Conservation (phyloP, 2,113 vertebrate genomes). For the Pelecanoides urinatrix region DNA sequence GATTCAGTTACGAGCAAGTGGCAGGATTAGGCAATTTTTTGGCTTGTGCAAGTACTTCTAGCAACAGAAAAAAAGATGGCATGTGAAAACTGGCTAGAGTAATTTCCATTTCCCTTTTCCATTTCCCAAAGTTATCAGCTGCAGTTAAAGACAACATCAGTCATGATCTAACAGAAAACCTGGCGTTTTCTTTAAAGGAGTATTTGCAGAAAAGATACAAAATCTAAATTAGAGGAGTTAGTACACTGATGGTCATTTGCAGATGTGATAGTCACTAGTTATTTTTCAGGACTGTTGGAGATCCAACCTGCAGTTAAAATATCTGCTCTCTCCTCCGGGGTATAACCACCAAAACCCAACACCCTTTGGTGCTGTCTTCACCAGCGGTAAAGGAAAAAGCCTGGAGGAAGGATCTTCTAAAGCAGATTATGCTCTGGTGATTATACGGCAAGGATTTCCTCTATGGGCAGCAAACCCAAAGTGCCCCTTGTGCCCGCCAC, state of each 20-base stretch:
- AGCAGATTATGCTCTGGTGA: neutral
- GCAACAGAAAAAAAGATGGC: neutral
- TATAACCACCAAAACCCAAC: neutral
- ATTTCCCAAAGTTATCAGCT: neutral
- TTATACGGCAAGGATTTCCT: neutral
- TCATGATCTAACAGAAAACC: neutral
- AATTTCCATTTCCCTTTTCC: neutral
- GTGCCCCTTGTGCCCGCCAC: fast-evolving
- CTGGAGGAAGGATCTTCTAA: neutral
- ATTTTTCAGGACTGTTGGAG: neutral
- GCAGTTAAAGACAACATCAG: neutral
- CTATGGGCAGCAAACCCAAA: neutral
- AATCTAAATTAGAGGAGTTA: neutral
- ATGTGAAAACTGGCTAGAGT: neutral
- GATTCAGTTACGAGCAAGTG: neutral
- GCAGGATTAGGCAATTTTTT: neutral
- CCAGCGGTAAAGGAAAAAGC: neutral
- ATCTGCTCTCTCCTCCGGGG: neutral
- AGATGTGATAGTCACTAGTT: fast-evolving
- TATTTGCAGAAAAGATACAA: neutral
- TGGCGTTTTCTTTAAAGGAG: neutral
- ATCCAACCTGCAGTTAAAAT: neutral
- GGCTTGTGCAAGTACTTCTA: neutral
- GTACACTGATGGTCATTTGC: neutral
- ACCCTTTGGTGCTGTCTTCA: neutral